Base-by-base conservation (phyloP, 2,113 vertebrate genomes). In the Paramisgurnus dabryanus region DNA sequence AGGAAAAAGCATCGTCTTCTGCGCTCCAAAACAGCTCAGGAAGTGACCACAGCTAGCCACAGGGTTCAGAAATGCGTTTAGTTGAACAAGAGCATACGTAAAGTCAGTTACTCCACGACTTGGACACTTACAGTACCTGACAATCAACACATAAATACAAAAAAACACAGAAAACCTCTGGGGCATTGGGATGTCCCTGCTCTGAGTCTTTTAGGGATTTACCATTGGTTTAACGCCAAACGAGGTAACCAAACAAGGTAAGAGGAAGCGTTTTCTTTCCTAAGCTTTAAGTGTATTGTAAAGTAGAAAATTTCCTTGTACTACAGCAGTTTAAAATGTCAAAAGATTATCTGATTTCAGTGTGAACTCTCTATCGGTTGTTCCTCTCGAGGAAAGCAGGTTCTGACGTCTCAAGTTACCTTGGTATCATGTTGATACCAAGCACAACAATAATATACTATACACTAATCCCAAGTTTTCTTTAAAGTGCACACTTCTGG, bases 1-100 rank as follows among this genome's bases (percentile, higher is more conserved):
- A 87, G 87, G 87, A 89, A 89, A 87, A 87, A 86, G 86, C 86
- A 85, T 87, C 87, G 75, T 85, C 87, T 84, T 74, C 41, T 81
- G 76, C 72, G 43, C 84, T 86, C 80, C 84, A 86, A 86, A 87
- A 88, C 86, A 85, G 68, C 74, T 80, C 85, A 89, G 86, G 87
- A 89, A 89, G 79, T 82, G 57, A 73, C 81, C 45, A 74, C 65
- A 83, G 82, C 67, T 78, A 60, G 69, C 73, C 84, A 67, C 13
- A 74, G 79, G 74, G 79, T 86, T 75, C 76, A 50, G 86, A 74
- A 22, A 58, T 22, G 53, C 53, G 66, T 79, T 72, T 7, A 64
- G 64, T 53, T 68, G 27, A 55, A 55, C 8, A 22, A 63, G 57
- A 67, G 74, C 75, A 45, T 79, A 81, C 68, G 67, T 65, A 65